Evolutionary conservation across 2,113 vertebrate species (phyloP).

Genomic region (Andinoacara biseriatus): DNA sequence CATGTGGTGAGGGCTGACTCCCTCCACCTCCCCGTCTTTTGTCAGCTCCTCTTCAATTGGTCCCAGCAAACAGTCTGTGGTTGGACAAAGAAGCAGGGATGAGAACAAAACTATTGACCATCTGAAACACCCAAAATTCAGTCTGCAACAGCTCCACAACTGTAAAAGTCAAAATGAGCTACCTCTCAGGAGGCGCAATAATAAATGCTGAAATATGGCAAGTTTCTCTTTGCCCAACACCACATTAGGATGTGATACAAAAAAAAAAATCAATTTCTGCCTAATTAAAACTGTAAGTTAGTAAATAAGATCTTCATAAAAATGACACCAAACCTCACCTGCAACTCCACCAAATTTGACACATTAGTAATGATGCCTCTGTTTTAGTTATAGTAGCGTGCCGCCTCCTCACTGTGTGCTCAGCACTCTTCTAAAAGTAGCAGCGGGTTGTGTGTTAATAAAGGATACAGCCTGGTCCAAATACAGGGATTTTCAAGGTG

Average conservation of each 20-base stretch:
- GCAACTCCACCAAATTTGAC: not conserved
- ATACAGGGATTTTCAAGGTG: not conserved
- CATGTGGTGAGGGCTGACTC: slow-evolving; percentile 59
- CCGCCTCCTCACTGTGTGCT: not conserved
- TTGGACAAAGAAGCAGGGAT: not conserved
- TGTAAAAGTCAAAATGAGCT: not conserved
- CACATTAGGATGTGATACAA: no score
- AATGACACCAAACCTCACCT: not conserved
- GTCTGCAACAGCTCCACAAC: not conserved
- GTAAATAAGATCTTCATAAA: rapidly evolving
- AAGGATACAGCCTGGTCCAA: not conserved
- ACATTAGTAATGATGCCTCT: not conserved
- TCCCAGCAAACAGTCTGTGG: slow-evolving; percentile 82
- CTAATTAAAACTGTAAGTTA: not conserved
- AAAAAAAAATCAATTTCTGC: not conserved
- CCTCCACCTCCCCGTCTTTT: slow-evolving; percentile 56
- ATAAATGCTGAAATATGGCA: not conserved
- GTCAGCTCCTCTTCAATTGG: slow-evolving; percentile 70
- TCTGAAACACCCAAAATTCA: not conserved
- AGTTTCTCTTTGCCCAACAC: no score
- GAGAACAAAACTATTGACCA: not conserved
- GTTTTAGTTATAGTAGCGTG: not conserved
- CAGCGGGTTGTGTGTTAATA: not conserved
- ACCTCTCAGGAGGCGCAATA: not conserved
- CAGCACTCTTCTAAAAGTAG: not conserved